A percentile compares a stretch with the other conserved stretches of the same genome.
phyloP scores from a whole-genome alignment of 1,140 invertebrate species.

The Steinernema feltiae region DNA sequence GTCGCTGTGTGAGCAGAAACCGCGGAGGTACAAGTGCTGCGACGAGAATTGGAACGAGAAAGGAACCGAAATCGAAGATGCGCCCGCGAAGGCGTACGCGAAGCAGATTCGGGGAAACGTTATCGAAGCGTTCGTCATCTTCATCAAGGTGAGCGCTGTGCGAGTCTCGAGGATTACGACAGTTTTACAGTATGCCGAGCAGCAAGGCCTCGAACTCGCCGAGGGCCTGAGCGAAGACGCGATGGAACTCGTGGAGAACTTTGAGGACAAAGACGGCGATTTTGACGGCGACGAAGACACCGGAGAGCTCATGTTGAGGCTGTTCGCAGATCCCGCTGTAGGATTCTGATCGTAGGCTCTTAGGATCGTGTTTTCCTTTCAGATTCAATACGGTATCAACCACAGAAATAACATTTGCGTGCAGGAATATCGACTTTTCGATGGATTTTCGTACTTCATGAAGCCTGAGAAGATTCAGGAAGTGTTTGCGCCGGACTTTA shows the following conservation, averaged over 20 bases:
- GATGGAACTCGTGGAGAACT: slow-evolving; percentile 3
- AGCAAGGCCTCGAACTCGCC: neutral
- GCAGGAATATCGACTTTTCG: neutral
- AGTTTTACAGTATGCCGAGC: neutral
- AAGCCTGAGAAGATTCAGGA: neutral
- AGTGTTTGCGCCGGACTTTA: neutral
- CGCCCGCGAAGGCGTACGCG: neutral
- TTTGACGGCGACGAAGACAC: neutral
- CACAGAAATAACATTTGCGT: neutral
- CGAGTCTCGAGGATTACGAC: neutral
- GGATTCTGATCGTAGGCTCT: neutral
- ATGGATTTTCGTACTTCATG: neutral
- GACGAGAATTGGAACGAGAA: neutral
- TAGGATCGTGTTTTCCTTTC: neutral
- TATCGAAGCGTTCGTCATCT: neutral
- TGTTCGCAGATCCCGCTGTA: neutral
- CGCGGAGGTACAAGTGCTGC: neutral
- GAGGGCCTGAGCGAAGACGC: neutral
- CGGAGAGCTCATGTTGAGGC: neutral
- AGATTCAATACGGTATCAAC: neutral
- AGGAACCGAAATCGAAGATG: neutral
- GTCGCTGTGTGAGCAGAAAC: neutral
- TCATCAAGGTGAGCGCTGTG: neutral
- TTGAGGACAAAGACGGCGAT: neutral
- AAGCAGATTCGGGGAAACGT: slow-evolving; percentile 2